phyloP scores from a whole-genome alignment of 2,797 vertebrate species.

The Stomatorhinus walkeri region DNA sequence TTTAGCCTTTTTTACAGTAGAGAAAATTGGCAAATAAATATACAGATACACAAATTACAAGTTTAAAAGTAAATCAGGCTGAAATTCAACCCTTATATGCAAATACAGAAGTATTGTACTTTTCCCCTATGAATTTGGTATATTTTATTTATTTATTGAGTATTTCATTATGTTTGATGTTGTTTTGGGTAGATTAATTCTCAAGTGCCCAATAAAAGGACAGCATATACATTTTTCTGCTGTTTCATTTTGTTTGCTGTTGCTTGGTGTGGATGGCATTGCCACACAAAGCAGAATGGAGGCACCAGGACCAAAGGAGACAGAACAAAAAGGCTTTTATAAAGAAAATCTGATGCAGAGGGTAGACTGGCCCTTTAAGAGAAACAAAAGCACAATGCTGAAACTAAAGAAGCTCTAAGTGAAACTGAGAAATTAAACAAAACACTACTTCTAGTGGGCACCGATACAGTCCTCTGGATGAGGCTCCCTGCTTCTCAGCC shows the following conservation, averaged over 20 bases:
- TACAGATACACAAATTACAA: neutral
- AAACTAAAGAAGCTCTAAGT: conserved; percentile 6
- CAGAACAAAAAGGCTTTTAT: conserved; percentile 12
- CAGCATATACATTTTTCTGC: neutral
- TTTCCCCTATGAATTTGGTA: neutral
- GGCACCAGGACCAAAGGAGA: neutral
- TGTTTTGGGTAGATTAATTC: neutral
- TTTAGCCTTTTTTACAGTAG: neutral
- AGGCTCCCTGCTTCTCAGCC: neutral
- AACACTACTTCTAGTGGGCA: conserved; percentile 12
- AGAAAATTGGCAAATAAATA: neutral
- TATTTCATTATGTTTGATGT: neutral
- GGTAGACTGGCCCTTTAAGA: conserved; percentile 9
- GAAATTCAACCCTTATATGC: neutral
- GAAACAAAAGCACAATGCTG: conserved; percentile 7
- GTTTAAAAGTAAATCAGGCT: neutral
- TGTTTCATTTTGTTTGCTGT: neutral
- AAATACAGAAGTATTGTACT: neutral
- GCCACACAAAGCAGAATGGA: neutral
- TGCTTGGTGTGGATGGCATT: neutral
- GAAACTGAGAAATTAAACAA: neutral
- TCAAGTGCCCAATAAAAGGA: neutral
- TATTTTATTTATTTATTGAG: neutral
- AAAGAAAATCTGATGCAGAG: neutral
- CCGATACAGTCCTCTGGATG: neutral